A percentile compares a stretch with the other conserved stretches of the same genome.
These are phyloP conservation scores for Uromys caudimaculatus DNA, from an alignment of 2,797 vertebrate species.

Conservation along the genomic window DNA sequence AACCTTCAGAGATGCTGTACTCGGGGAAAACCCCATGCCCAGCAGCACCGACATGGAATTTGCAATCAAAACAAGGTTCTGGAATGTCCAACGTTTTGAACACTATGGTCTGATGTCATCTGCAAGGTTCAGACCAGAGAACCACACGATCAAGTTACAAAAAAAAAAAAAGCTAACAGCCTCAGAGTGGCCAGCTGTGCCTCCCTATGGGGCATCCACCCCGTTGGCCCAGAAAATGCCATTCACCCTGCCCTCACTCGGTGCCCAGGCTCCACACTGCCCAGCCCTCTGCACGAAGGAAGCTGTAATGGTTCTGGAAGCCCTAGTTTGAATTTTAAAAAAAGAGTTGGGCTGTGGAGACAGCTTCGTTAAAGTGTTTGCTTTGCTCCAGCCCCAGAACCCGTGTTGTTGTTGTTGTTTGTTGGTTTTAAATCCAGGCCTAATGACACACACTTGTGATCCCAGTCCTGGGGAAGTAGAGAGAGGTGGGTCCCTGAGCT, in stretches of 20 bases:
- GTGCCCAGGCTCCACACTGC: neutral
- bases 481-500: neutral
- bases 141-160: neutral
- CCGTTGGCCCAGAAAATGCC: neutral
- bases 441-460: neutral
- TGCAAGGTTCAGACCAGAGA: neutral
- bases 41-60: rapidly evolving
- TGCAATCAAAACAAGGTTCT: neutral
- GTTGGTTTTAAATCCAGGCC: neutral
- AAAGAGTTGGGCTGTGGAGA: neutral
- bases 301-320: neutral
- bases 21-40: neutral
- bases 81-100: neutral
- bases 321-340: neutral
- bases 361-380: neutral
- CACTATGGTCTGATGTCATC: neutral
- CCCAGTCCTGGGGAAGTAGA: neutral
- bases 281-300: neutral
- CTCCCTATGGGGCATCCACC: too few relatives aligned
- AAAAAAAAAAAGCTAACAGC: neutral
- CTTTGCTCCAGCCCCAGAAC: neutral
- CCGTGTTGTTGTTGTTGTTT: neutral
- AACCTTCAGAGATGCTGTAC: neutral
- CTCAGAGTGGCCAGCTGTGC: neutral
- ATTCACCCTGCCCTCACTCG: neutral